Evolutionary conservation across 2,797 vertebrate genomes (phyloP).

Genomic region (Eulemur albifrons): DNA sequence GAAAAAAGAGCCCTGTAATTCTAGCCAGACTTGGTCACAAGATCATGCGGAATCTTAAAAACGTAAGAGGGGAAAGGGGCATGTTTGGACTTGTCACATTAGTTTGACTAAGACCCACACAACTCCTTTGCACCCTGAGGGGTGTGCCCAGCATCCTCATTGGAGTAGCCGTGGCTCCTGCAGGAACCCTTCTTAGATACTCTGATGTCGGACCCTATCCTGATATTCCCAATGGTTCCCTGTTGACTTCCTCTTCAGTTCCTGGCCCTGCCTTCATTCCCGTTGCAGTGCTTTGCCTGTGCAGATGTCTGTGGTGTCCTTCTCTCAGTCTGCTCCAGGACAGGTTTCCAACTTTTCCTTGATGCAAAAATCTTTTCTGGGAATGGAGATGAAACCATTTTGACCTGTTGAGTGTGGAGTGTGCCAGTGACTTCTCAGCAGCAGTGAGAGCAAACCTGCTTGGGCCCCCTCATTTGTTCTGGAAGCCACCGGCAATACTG

Average conservation of each 20-base stretch:
- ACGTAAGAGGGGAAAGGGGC: neutral
- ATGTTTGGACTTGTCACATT: neutral
- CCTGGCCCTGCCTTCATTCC: neutral
- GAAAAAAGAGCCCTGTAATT: neutral
- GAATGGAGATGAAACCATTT: neutral
- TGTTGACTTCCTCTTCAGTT: neutral
- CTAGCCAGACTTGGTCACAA: neutral
- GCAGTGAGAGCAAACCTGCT: neutral
- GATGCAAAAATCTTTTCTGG: neutral
- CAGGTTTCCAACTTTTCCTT: neutral
- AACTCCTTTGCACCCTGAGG: neutral
- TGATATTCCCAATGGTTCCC: neutral
- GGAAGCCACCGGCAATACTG: neutral
- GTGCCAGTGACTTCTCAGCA: neutral
- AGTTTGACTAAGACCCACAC: rapidly evolving
- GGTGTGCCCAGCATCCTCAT: rapidly evolving
- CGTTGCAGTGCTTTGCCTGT: neutral
- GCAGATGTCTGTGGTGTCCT: neutral
- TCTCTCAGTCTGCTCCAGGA: neutral
- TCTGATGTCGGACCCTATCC: neutral
- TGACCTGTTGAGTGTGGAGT: neutral
- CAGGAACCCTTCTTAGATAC: rapidly evolving
- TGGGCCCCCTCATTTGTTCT: neutral
- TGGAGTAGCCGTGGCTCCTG: neutral
- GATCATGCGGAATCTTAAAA: neutral